A percentile compares a stretch with the other conserved stretches of the same genome.
These are phyloP conservation scores for Meiosimyza decipiens DNA, from an alignment of 2,888 invertebrate genomes.

Conservation along the genomic window DNA sequence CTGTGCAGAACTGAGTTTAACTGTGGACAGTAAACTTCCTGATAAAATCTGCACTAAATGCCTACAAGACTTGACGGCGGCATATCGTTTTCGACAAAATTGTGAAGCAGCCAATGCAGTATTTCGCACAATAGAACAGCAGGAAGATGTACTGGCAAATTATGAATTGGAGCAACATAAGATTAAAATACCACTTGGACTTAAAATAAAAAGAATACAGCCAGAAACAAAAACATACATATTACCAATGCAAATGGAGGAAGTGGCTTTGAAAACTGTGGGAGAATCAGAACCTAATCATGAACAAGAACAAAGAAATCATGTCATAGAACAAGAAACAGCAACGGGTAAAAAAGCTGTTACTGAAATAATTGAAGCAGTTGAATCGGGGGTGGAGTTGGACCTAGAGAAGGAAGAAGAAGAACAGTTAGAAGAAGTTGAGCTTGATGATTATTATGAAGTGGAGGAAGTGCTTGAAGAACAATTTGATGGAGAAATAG, in stretches of 20 bases:
- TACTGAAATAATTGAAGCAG: constrained; percentile 34
- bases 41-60: constrained; percentile 62
- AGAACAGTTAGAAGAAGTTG: constrained; percentile 24
- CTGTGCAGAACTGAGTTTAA: constrained; percentile 52
- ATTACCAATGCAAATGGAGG: constrained; percentile 27
- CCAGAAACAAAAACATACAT: constrained; percentile 35
- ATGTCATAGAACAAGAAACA: constrained; percentile 33
- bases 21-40: constrained; percentile 53
- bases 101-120: constrained; percentile 62
- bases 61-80: constrained; percentile 57
- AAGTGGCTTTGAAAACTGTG: constrained; percentile 6
- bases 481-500: constrained; percentile 30
- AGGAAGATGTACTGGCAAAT: constrained; percentile 40
- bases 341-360: constrained; percentile 25
- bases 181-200: constrained; percentile 53
- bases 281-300: constrained; percentile 33
- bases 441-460: constrained; percentile 36
- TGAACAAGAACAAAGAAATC: constrained; percentile 36
- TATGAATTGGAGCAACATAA: constrained; percentile 46
- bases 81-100: constrained; percentile 62
- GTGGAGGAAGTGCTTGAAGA: constrained; percentile 37
- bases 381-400: constrained; percentile 33
- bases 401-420: constrained; percentile 5
- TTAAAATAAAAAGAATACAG: constrained; percentile 52
- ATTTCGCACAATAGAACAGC: constrained; percentile 52